Conservation (phyloP, 2,113 vertebrate species). For the Oenanthe oenanthe region DNA sequence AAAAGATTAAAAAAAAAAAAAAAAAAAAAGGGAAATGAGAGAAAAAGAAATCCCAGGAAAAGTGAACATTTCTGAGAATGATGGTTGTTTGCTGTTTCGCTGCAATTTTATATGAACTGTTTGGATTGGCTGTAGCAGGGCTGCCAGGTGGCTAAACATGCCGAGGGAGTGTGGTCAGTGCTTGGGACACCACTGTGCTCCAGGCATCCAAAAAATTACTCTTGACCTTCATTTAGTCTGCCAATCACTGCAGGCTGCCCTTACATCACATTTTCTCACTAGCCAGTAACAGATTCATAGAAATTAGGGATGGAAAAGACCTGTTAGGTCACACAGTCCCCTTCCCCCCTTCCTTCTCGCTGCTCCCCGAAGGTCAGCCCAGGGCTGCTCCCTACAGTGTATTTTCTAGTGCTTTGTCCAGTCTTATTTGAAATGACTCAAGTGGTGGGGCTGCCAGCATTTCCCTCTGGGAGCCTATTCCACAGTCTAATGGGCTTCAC, state of each 20-base stretch:
- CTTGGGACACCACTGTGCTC: slow-evolving; percentile 53
- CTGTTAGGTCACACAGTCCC: slow-evolving; percentile 17
- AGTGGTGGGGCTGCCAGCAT: slow-evolving; percentile 38
- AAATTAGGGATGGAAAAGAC: slow-evolving; percentile 53
- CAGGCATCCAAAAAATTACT: slow-evolving; percentile 67
- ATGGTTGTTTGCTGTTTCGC: slow-evolving; percentile 68
- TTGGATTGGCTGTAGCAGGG: slow-evolving; percentile 64
- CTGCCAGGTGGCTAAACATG: slow-evolving; percentile 77
- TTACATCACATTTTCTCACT: slow-evolving; percentile 66
- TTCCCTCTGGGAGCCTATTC: slow-evolving; percentile 50
- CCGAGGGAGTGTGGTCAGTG: slow-evolving; percentile 68
- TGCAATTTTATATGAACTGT: slow-evolving; percentile 69
- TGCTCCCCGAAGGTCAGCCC: slow-evolving; percentile 11
- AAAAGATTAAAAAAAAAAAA: neutral
- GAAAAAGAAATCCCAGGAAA: slow-evolving; percentile 68
- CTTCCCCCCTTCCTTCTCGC: neutral
- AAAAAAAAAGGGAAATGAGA: neutral
- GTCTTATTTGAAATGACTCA: slow-evolving; percentile 60
- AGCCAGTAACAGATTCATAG: slow-evolving; percentile 44
- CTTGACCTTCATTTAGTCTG: slow-evolving; percentile 63
- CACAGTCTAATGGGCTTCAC: slow-evolving; percentile 40
- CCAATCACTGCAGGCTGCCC: slow-evolving; percentile 56
- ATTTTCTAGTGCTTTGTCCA: slow-evolving; percentile 50
- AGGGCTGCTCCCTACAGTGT: slow-evolving; percentile 27
- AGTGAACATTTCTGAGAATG: slow-evolving; percentile 68